Percentiles rank a stretch among this genome's conserved stretches.
Evolutionary conservation across 2,797 vertebrate genomes (phyloP).

Genomic region (Centroberyx gerrardi): DNA sequence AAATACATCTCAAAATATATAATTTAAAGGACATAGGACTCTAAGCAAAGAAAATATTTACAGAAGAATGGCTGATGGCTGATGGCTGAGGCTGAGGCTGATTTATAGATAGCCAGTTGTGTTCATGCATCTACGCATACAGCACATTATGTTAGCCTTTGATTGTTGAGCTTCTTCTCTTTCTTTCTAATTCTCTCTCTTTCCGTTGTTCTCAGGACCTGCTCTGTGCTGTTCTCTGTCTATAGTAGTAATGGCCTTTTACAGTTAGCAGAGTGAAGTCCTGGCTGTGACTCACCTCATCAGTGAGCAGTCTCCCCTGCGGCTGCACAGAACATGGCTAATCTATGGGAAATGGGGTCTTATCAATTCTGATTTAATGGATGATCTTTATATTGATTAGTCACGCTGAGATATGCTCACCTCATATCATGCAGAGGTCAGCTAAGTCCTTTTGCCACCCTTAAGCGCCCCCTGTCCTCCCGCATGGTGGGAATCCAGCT

Average conservation of each 20-base stretch:
- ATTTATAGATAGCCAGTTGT: constrained; percentile 15
- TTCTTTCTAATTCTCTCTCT: constrained; percentile 4
- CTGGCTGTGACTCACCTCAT: constrained; percentile 69
- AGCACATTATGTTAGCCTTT: constrained; percentile 19
- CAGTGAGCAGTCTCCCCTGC: constrained; percentile 53
- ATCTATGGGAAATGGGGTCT: constrained; percentile 58
- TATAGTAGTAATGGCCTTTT: constrained; percentile 45
- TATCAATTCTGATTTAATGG: constrained; percentile 68
- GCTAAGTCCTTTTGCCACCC: constrained; percentile 43
- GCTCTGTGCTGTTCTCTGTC: constrained; percentile 53
- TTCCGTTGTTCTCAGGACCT: constrained; percentile 32
- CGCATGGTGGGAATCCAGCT: constrained; percentile 52
- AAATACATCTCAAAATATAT: neutral
- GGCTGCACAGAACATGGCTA: constrained; percentile 57
- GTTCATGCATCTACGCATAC: constrained; percentile 3
- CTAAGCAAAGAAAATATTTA: neutral
- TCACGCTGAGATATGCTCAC: constrained; percentile 28
- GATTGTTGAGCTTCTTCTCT: constrained; percentile 10
- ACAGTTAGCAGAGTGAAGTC: constrained; percentile 56
- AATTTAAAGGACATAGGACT: neutral
- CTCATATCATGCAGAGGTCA: constrained; percentile 45
- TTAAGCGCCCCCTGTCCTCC: constrained; percentile 37
- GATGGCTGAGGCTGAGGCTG: neutral
- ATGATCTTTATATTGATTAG: constrained; percentile 69
- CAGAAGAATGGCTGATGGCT: neutral